Base-by-base conservation (phyloP, 2,113 vertebrate species). In the Brachyistius frenatus region DNA sequence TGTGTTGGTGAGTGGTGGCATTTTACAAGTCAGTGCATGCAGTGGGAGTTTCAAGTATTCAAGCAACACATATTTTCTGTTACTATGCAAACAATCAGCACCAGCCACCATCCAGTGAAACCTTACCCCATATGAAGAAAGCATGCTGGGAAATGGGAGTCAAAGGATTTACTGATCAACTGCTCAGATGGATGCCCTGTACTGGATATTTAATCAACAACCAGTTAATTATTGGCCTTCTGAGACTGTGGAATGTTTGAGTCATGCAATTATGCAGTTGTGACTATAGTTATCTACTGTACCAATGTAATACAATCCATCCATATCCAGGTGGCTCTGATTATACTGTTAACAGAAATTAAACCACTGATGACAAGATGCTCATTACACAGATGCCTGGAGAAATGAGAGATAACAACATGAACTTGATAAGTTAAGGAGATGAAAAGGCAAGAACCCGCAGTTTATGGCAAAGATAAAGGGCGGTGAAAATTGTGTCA, bases 401-500 rank as follows among this genome's bases (percentile, higher is more conserved):
- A 76, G 76, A 79, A 53, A 44, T 63, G 35, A 78, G 23, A 72
- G 56, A 83, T 57, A 73, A 53, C 15, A 5, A 39, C 46, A 49
- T 54, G 44, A 78, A 81, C 2, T 60, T 77, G 69, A 79, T 65
- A 47, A 69, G 71, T 84, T 60, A 23, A 63, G 37, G 35, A 61
- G 68, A 78, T 41, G 57, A 78, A 52, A 73, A 71, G 44, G 50
- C 2, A 6, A 71, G 75, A 80, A 75, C 37, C 71, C 57, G 31
- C 71, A 73, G 69, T 78, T 81, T 81, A 76, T 76, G 63, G 44
- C 52, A 53, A 73, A 83, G 46, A 70, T 32, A 78, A 80, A 72
- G 81, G 70, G 8, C 52, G 61, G 37, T 58, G 68, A 57, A 73
- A 65, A 80, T 37, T 39, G 35, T 66, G 56, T 83, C 69, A 60